phyloP scores from a whole-genome alignment of 2,888 invertebrate genomes.

The Emesis furor region DNA sequence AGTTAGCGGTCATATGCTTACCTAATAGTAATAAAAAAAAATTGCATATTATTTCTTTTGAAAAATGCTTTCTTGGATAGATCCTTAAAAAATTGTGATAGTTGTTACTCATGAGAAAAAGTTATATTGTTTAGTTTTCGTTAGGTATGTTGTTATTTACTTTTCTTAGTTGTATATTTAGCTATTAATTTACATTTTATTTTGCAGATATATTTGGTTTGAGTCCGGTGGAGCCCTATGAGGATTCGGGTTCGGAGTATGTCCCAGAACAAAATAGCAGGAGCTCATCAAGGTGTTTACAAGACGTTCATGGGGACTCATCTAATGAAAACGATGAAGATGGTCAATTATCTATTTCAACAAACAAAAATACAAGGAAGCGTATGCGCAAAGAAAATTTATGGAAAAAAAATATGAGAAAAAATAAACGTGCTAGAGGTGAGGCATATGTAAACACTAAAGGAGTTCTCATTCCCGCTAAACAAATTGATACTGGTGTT shows the following conservation, averaged over 20 bases:
- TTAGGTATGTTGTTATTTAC: not conserved
- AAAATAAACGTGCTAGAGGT: constrained; percentile 57
- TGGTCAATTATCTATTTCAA: constrained; percentile 45
- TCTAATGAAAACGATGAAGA: constrained; percentile 51
- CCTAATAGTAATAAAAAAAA: too few relatives aligned
- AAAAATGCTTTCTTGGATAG: constrained; percentile 34
- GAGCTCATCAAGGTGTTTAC: constrained; percentile 51
- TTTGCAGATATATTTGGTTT: constrained; percentile 51
- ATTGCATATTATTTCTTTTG: constrained; percentile 18
- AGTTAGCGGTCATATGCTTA: too few relatives aligned
- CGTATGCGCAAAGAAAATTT: constrained; percentile 5
- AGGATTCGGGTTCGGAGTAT: constrained; percentile 54
- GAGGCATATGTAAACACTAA: constrained; percentile 48
- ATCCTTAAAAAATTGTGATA: constrained; percentile 32
- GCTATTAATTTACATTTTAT: constrained; percentile 20
- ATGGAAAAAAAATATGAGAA: constrained; percentile 48
- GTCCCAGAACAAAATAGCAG: constrained; percentile 54
- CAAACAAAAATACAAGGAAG: constrained; percentile 25
- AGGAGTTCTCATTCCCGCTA: constrained; percentile 44
- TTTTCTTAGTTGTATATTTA: not conserved
- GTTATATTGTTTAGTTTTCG: too few relatives aligned
- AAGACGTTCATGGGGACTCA: constrained; percentile 33
- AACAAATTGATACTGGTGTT: constrained; percentile 48
- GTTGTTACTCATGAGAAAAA: too few relatives aligned
- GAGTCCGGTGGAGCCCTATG: constrained; percentile 46